A percentile compares a stretch with the other conserved stretches of the same genome.
Evolutionary conservation across 2,113 vertebrate genomes (phyloP).

Genomic region (Menura novaehollandiae): DNA sequence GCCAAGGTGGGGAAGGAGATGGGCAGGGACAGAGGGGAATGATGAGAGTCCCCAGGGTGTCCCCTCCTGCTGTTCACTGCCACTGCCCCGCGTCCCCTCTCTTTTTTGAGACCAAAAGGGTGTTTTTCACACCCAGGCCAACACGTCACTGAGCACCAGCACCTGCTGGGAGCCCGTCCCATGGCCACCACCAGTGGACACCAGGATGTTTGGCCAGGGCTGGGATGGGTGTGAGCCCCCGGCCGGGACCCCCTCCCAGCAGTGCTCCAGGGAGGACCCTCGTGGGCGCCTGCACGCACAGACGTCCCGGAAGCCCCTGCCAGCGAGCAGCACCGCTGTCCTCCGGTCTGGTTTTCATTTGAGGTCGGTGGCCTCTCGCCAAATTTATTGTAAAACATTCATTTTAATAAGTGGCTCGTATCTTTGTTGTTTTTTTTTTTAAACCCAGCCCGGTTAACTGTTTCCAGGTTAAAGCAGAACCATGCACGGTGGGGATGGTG

Average conservation of each 20-base stretch:
- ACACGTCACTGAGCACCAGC: neutral
- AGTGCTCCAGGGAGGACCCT: neutral
- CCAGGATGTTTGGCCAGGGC: rapidly evolving
- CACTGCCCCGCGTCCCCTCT: rapidly evolving
- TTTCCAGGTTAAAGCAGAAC: conserved; percentile 20
- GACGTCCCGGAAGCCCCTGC: neutral
- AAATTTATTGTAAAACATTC: conserved; percentile 62
- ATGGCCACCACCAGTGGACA: rapidly evolving
- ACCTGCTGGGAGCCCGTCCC: neutral
- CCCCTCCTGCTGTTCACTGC: neutral
- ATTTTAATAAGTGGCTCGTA: conserved; percentile 63
- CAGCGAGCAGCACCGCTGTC: neutral
- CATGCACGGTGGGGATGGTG: rapidly evolving
- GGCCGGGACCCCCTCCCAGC: neutral
- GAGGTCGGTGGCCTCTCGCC: conserved; percentile 60
- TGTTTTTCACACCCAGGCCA: neutral
- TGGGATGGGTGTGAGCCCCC: neutral
- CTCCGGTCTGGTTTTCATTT: conserved; percentile 64
- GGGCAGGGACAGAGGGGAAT: rapidly evolving
- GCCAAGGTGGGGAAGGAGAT: neutral
- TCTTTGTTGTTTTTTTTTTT: neutral
- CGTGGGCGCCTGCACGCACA: neutral
- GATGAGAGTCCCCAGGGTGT: rapidly evolving
- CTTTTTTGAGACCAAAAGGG: neutral
- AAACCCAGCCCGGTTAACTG: conserved; percentile 16